phyloP scores from a whole-genome alignment of 2,113 vertebrate species.

The Melozone crissalis region DNA sequence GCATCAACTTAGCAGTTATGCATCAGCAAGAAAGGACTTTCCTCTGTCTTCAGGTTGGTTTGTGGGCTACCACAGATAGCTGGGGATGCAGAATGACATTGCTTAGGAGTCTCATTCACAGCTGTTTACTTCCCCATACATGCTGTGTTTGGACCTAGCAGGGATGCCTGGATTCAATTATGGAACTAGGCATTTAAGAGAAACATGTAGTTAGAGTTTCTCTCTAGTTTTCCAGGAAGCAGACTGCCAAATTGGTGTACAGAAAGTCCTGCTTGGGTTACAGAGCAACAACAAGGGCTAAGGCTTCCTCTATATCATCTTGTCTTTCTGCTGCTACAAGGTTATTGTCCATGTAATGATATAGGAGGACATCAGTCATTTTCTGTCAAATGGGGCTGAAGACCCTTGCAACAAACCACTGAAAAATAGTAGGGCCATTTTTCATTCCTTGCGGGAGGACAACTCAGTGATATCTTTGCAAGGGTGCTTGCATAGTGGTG shows the following conservation, averaged over 20 bases:
- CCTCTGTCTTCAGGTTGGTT: neutral
- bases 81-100: neutral
- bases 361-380: neutral
- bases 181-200: neutral
- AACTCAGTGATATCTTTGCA: neutral
- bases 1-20: neutral
- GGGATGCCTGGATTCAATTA: neutral
- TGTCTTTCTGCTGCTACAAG: neutral
- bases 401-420: neutral
- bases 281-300: neutral
- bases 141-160: neutral
- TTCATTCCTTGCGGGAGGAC: neutral
- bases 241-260: neutral
- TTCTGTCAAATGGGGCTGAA: neutral
- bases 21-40: neutral
- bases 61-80: neutral
- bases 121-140: neutral
- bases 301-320: neutral
- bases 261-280: neutral
- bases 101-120: neutral
- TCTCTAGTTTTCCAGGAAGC: neutral
- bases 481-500: neutral
- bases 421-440: neutral
- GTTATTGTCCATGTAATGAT: neutral
- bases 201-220: neutral